Conservation (phyloP, 2,888 invertebrate genomes). For the Ectemnius cavifrons region DNA sequence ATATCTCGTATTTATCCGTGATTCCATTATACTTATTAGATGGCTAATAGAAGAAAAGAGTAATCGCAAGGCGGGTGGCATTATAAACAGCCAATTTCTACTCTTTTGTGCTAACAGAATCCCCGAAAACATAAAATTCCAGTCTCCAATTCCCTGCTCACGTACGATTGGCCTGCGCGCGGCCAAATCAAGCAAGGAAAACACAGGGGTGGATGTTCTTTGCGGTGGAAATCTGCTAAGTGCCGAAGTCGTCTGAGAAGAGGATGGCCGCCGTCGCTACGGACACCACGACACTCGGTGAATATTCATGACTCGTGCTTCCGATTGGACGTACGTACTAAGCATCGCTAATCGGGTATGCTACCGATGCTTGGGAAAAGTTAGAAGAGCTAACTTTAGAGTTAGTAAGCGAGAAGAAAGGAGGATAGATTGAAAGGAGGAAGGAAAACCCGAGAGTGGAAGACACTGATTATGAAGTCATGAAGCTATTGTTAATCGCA, state of each 20-base stretch:
- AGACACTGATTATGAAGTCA: conserved; percentile 65
- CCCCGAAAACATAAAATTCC: background rate
- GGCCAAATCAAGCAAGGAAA: background rate
- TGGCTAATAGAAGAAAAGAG: background rate
- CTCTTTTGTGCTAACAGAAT: too few species aligned
- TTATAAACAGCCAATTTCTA: too few species aligned
- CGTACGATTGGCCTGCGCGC: conserved; percentile 3
- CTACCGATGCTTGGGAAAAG: background rate
- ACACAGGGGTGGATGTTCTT: background rate
- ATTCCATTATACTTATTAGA: too few species aligned
- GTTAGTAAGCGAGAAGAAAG: background rate
- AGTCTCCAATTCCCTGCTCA: conserved; percentile 2
- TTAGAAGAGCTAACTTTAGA: background rate
- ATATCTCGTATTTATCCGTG: too few species aligned
- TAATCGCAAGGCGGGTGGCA: too few species aligned
- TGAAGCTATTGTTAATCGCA: conserved; percentile 65
- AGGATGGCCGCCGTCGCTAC: background rate
- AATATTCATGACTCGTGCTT: background rate
- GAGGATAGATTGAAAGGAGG: background rate
- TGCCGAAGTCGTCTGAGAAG: background rate
- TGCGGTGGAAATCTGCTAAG: background rate
- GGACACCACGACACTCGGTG: background rate
- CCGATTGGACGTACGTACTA: background rate
- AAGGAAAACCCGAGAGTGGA: background rate
- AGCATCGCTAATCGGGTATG: too few species aligned